Evolutionary conservation across 2,113 vertebrate genomes (phyloP), one percentile per base, ranked within the genome.

Genomic region (Silurus asotus): DNA sequence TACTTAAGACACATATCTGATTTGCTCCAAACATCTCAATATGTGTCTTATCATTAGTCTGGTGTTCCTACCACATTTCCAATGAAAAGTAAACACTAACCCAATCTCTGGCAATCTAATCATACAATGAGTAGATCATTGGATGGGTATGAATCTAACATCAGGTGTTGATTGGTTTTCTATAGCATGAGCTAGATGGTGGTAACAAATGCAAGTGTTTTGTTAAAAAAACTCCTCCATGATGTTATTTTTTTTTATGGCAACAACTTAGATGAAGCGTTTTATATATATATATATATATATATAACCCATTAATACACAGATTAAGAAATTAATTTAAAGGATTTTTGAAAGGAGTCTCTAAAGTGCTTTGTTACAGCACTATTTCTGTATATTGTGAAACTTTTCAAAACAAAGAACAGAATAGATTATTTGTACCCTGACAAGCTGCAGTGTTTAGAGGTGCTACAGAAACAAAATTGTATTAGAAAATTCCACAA

Each of bases 31-130:
- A 88, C 48, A 81, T 88, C 84, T 85, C 81, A 67, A 84, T 45
- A 85, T 87, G 59, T 84, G 84, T 81, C 85, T 83, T 90, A 83
- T 90, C 89, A 84, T 89, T 85, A 82, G 86, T 82, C 77, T 89
- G 82, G 79, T 74, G 75, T 65, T 55, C 70, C 82, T 84, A 81
- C 78, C 87, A 84, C 88, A 64, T 82, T 77, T 87, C 58, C 19
- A 86, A 65, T 74, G 83, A 89, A 87, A 85, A 88, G 89, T 83
- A 91, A 92, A 92, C 88, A 89, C 74, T 48, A 76, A 55, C 55
- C 56, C 76, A 67, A 88, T 89, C 88, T 75, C 51, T 25, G 83
- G 86, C 82, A 61, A 84, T 70, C 82, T 78, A 72, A 81, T 56
- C 86, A 77, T 88, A 88, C 79, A 89, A 88, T 83, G 84, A 70